These are phyloP conservation scores for Pristis pectinata DNA, from an alignment of 2,797 vertebrate species.

Conservation along the genomic window DNA sequence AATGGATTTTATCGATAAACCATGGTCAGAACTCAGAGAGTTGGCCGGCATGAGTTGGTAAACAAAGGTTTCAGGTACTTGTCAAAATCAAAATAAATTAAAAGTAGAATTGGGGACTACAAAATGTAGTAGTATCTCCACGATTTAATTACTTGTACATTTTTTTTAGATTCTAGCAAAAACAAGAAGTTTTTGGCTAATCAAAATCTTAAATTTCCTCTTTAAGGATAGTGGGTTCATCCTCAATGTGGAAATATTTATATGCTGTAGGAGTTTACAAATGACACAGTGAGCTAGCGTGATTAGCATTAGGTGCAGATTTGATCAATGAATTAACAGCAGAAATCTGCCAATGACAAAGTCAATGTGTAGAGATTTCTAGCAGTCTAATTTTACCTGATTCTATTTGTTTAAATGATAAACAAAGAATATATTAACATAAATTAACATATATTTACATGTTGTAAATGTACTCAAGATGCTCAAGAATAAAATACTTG, in stretches of 20 bases:
- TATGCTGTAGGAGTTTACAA: background rate
- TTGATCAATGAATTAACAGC: slow-evolving; percentile 4
- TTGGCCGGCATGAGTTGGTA: background rate
- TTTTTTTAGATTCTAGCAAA: background rate
- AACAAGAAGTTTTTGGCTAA: background rate
- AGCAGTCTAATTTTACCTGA: slow-evolving; percentile 4
- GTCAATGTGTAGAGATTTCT: background rate
- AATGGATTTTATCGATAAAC: background rate
- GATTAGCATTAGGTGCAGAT: background rate
- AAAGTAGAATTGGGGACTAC: background rate
- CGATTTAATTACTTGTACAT: background rate
- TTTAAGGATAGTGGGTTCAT: background rate
- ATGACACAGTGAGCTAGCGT: background rate
- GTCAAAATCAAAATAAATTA: slow-evolving; percentile 5
- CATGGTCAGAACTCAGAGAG: background rate
- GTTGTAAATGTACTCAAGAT: background rate
- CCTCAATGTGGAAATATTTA: background rate
- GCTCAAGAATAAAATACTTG: background rate
- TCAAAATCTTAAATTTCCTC: background rate
- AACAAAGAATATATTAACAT: background rate
- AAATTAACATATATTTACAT: background rate
- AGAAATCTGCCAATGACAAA: background rate
- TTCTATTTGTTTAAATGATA: background rate
- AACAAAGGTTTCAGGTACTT: background rate
- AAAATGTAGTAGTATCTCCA: background rate